These are phyloP conservation scores for Rhinoderma darwinii DNA, from an alignment of 2,113 vertebrate species.

Conservation along the genomic window DNA sequence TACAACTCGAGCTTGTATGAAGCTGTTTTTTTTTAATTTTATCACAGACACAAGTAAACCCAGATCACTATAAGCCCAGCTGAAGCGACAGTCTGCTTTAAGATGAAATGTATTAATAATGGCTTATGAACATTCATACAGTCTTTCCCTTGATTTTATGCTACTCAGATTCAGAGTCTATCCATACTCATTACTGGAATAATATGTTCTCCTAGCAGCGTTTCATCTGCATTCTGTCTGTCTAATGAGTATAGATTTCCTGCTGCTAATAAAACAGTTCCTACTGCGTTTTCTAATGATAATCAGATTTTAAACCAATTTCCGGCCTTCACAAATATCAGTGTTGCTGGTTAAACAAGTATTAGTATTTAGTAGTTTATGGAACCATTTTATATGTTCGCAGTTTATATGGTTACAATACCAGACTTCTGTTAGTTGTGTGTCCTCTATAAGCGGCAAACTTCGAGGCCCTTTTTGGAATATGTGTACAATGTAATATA, in stretches of 20 bases:
- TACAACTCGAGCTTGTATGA: too few species aligned
- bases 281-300: slow-evolving; percentile 51
- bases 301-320: slow-evolving; percentile 54
- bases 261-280: slow-evolving; percentile 56
- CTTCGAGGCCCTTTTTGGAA: too few species aligned
- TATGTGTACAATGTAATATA: too few species aligned
- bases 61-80: background rate
- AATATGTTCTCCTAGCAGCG: slow-evolving; percentile 28
- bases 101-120: slow-evolving; percentile 19
- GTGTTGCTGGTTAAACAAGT: slow-evolving; percentile 49
- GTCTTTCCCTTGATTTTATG: slow-evolving; percentile 9
- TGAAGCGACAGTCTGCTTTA: background rate
- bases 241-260: slow-evolving; percentile 52
- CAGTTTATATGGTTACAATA: background rate
- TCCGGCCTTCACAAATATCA: slow-evolving; percentile 44
- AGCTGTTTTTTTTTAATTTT: too few species aligned
- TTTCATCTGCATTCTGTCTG: slow-evolving; percentile 44
- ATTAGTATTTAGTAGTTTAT: slow-evolving; percentile 37
- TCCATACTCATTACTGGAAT: slow-evolving; percentile 52
- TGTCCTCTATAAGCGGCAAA: too few species aligned
- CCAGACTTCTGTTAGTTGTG: background rate
- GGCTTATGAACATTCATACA: slow-evolving; percentile 27
- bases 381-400: background rate
- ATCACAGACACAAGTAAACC: background rate
- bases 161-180: slow-evolving; percentile 26